Percentiles rank a stretch among this genome's conserved stretches.
These are phyloP conservation scores for Pseudochirops corinnae DNA, from an alignment of 2,797 vertebrate species.

Conservation along the genomic window DNA sequence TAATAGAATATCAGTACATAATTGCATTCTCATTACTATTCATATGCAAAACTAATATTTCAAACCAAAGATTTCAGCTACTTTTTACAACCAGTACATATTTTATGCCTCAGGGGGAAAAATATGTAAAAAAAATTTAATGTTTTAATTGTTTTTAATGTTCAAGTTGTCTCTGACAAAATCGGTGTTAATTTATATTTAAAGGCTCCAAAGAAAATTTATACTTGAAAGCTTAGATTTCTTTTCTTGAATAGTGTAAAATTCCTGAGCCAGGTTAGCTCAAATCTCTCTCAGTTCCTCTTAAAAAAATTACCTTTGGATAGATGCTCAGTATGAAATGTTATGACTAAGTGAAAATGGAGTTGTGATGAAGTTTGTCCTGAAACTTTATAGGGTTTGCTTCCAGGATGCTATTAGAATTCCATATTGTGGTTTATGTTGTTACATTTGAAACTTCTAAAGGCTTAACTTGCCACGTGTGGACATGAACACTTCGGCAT, in stretches of 20 bases:
- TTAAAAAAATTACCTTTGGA: neutral
- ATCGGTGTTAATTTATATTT: slow-evolving; percentile 46
- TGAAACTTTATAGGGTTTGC: slow-evolving; percentile 39
- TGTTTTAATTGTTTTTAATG: slow-evolving; percentile 1
- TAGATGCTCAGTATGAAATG: slow-evolving; percentile 23
- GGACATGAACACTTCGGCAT: slow-evolving; percentile 69
- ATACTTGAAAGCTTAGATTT: slow-evolving; percentile 32
- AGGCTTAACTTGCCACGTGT: slow-evolving; percentile 47
- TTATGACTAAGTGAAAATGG: slow-evolving; percentile 28
- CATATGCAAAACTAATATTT: slow-evolving; percentile 39
- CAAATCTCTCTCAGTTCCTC: slow-evolving; percentile 12
- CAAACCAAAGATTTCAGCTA: neutral
- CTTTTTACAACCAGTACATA: neutral
- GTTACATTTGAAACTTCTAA: slow-evolving; percentile 55
- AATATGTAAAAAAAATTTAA: neutral
- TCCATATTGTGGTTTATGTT: slow-evolving; percentile 41
- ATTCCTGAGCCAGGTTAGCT: slow-evolving; percentile 25
- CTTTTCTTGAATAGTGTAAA: slow-evolving; percentile 27
- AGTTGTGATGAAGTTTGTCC: slow-evolving; percentile 13
- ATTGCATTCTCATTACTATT: slow-evolving; percentile 49
- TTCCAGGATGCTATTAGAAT: slow-evolving; percentile 49
- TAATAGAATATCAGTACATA: neutral
- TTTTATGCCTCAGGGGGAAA: neutral
- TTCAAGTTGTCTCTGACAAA: slow-evolving; percentile 25
- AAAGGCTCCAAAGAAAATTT: slow-evolving; percentile 45